Evolutionary conservation across 1,140 invertebrate genomes (phyloP), one percentile per base, ranked within the genome.

Genomic region (Limonius californicus): DNA sequence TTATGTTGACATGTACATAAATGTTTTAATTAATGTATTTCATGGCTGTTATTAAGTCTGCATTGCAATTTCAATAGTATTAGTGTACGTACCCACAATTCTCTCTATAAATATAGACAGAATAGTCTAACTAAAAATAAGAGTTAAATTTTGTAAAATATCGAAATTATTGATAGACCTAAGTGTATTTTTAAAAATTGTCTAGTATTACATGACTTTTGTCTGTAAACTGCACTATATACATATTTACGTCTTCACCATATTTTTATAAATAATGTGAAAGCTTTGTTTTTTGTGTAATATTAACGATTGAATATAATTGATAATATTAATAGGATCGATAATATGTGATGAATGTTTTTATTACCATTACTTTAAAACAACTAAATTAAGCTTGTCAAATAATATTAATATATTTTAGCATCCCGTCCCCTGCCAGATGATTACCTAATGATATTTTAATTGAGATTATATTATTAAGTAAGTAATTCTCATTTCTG

Each of bases 141-240:
- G 16, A 50, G 20, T 50, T 50, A 50, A 18, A 50, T 50, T 50
- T 50, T 50, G 45, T 50, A 50, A 50, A 50, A 18, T 50, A 50
- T 50, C 20, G 45, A 50, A 50, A 50, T 50, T 50, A 50, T 21
- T 39, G n/a, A 39, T 6, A 39, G 4, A 50, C 9, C 19, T 50
- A 50, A 50, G 45, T 50, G 45, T 50, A 50, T 50, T 50, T 50
- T 50, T 50, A 50, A 50, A 50, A 50, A 50, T 50, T 50, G 45
- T 50, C 45, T 50, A 50, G 45, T 50, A 50, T 50, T 50, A 50
- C 45, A 50, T 18, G 45, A 50, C 45, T 50, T 12, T 50, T 50
- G 45, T 50, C 45, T 50, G 45, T 50, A 50, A 50, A 19, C 16
- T 50, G 45, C 45, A 50, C 45, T 50, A 50, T 50, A 19, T 50